Evolutionary conservation across 2,113 vertebrate genomes (phyloP).

Genomic region (Centropristis striata): DNA sequence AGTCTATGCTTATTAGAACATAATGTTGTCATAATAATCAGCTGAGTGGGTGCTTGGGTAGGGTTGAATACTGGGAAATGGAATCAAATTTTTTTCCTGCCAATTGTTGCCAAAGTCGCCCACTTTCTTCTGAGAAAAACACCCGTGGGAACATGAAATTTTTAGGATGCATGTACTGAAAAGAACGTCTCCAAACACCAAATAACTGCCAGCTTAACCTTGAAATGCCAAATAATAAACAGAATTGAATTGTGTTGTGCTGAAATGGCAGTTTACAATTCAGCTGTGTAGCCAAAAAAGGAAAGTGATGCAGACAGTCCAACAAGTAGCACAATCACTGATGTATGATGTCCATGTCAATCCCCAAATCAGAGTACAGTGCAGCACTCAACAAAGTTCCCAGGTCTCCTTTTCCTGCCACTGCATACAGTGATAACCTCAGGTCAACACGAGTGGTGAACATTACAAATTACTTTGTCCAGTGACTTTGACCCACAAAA

Average conservation of each 20-base stretch:
- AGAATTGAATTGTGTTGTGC: neutral
- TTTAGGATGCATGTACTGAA: neutral
- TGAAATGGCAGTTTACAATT: neutral
- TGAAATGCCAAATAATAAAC: neutral
- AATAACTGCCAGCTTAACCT: neutral
- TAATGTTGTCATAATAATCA: neutral
- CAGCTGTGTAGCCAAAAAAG: neutral
- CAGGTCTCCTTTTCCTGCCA: neutral
- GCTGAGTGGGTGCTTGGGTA: neutral
- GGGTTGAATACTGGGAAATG: neutral
- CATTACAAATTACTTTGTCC: neutral
- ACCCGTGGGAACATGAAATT: neutral
- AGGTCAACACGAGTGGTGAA: neutral
- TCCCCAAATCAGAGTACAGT: neutral
- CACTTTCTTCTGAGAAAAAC: neutral
- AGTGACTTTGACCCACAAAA: no score
- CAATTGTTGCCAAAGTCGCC: neutral
- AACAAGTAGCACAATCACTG: neutral
- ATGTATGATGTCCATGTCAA: no score
- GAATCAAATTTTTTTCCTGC: neutral
- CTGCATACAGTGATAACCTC: neutral
- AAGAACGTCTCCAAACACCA: neutral
- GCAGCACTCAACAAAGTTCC: neutral
- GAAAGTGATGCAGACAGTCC: neutral
- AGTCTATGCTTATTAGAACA: neutral